Evolutionary conservation across 1,140 invertebrate species (phyloP).

Genomic region (Bombyx mandarina): DNA sequence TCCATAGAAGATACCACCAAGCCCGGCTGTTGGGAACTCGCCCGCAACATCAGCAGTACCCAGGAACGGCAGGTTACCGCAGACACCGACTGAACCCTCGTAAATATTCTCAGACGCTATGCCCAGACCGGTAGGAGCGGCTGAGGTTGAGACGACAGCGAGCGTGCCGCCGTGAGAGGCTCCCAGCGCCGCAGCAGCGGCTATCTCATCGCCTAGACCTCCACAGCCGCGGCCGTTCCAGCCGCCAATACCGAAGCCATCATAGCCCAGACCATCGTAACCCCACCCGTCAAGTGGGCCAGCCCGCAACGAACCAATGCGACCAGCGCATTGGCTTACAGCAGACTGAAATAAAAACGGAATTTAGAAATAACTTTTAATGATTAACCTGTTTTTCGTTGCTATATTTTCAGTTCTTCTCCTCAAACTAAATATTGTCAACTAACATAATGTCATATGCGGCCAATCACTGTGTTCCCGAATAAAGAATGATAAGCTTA

Average conservation of each 20-base stretch:
- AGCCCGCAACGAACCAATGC: background rate
- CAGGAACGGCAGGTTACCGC: constrained; percentile 10
- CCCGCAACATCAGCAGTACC: constrained; percentile 9
- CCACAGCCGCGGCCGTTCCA: background rate
- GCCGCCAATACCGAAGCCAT: too few species aligned
- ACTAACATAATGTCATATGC: too few species aligned
- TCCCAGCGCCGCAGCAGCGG: constrained; percentile 1
- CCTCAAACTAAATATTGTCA: too few species aligned
- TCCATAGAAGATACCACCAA: constrained; percentile 7
- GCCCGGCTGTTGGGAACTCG: constrained; percentile 7
- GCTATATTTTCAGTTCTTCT: too few species aligned
- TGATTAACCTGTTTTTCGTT: too few species aligned
- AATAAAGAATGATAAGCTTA: too few species aligned
- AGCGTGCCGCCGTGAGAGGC: constrained; percentile 3
- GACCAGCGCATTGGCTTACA: constrained; percentile 6
- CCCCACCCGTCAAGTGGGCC: background rate
- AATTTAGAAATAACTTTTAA: too few species aligned
- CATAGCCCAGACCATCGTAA: background rate
- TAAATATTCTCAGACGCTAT: constrained; percentile 8
- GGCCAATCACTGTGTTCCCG: too few species aligned
- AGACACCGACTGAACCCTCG: constrained; percentile 5
- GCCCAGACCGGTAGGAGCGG: constrained; percentile 8
- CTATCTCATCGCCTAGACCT: background rate
- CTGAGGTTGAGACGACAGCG: constrained; percentile 6
- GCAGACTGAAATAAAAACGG: background rate